Evolutionary conservation across 2,888 invertebrate species (phyloP).

Genomic region (Axea sp.): DNA sequence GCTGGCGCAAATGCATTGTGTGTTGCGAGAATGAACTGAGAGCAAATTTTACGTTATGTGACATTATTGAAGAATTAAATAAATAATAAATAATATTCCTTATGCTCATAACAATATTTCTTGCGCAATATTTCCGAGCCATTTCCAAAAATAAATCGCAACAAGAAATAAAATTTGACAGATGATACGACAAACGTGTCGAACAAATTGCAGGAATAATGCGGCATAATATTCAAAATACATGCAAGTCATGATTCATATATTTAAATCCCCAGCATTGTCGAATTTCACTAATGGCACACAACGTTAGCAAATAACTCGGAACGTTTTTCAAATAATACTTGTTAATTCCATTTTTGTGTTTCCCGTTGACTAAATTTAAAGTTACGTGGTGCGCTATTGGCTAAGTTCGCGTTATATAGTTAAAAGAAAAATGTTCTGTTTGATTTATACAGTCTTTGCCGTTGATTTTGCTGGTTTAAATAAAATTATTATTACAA

Average conservation of each 20-base stretch:
- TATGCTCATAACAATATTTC: no score
- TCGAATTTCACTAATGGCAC: slow-evolving; percentile 45
- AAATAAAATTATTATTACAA: slow-evolving; percentile 27
- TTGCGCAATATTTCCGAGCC: slow-evolving; percentile 26
- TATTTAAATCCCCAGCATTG: slow-evolving; percentile 40
- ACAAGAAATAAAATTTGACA: slow-evolving; percentile 26
- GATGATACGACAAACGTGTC: slow-evolving; percentile 45
- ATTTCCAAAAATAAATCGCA: slow-evolving; percentile 28
- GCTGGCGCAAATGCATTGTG: no score
- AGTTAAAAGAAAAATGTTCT: no score
- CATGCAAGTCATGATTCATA: slow-evolving; percentile 53
- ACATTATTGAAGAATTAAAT: no score
- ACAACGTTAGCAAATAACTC: slow-evolving; percentile 18
- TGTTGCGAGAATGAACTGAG: no score
- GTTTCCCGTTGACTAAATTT: neutral
- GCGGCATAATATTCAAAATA: slow-evolving; percentile 43
- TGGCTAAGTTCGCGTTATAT: no score
- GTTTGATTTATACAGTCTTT: slow-evolving; percentile 18
- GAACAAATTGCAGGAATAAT: slow-evolving; percentile 48
- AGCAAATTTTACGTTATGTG: no score
- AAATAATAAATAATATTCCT: no score
- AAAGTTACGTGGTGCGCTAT: no score
- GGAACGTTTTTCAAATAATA: slow-evolving; percentile 9
- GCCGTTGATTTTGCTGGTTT: slow-evolving; percentile 8
- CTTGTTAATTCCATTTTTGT: slow-evolving; percentile 17